These are phyloP conservation scores for Ophonus ardosiacus DNA, from an alignment of 2,888 invertebrate genomes.

Conservation along the genomic window DNA sequence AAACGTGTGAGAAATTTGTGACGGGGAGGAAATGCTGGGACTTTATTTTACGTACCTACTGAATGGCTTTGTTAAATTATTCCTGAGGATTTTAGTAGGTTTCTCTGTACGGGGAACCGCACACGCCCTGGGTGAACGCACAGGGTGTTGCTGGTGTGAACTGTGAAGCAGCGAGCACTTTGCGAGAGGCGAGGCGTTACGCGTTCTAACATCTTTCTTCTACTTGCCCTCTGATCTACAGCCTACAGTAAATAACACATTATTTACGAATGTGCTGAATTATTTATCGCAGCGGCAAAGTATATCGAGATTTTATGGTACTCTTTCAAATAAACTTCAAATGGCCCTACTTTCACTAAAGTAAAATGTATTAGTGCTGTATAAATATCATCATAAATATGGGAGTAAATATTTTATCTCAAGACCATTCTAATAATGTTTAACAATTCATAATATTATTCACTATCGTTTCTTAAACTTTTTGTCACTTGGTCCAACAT, in stretches of 20 bases:
- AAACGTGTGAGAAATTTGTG: slow-evolving; percentile 47
- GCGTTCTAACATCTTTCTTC: slow-evolving; percentile 23
- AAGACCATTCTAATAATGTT: no score
- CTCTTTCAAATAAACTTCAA: neutral
- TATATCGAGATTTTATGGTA: neutral
- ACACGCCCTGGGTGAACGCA: slow-evolving; percentile 13
- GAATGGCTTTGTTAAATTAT: slow-evolving; percentile 58
- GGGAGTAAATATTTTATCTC: no score
- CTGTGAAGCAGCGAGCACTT: neutral
- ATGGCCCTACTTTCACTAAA: no score
- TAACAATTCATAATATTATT: no score
- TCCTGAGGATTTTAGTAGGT: slow-evolving; percentile 58
- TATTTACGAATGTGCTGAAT: slow-evolving; percentile 13
- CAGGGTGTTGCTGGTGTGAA: slow-evolving; percentile 4
- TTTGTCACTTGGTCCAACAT: no score
- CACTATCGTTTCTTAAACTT: no score
- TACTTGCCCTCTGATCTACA: slow-evolving; percentile 27
- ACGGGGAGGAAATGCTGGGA: slow-evolving; percentile 17
- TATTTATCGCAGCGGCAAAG: neutral
- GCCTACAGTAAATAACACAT: slow-evolving; percentile 9
- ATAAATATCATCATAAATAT: no score
- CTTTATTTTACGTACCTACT: slow-evolving; percentile 54
- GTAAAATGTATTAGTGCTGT: no score
- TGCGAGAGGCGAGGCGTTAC: neutral
- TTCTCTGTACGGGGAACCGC: slow-evolving; percentile 52